Conservation (phyloP, 2,888 invertebrate genomes). For the Carterocephalus palaemon region DNA sequence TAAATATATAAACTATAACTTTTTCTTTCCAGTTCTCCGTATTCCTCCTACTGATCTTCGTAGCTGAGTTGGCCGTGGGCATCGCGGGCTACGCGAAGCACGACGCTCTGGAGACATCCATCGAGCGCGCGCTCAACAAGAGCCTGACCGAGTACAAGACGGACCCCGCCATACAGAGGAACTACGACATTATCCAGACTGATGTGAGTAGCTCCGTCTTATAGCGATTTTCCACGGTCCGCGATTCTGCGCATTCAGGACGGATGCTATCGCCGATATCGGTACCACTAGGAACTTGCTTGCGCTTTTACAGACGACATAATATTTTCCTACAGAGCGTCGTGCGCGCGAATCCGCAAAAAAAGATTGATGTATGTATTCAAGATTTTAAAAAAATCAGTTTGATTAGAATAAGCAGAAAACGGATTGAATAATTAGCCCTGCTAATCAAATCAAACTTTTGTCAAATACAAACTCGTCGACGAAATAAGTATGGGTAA, state of each 20-base stretch:
- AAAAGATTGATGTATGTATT: no score
- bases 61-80: slow-evolving; percentile 90
- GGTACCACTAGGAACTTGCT: no score
- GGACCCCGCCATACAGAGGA: slow-evolving; percentile 81
- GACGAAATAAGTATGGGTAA: no score
- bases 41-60: slow-evolving; percentile 87
- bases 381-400: no score
- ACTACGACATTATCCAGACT: slow-evolving; percentile 91
- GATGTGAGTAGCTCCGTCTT: slow-evolving; percentile 81
- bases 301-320: no score
- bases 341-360: no score
- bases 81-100: slow-evolving; percentile 89
- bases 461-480: no score
- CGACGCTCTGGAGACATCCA: slow-evolving; percentile 82
- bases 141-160: slow-evolving; percentile 84
- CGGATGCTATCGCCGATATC: background rate
- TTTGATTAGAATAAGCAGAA: no score
- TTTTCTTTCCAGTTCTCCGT: slow-evolving; percentile 81
- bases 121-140: slow-evolving; percentile 84
- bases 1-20: background rate
- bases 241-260: background rate
- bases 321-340: no score
- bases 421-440: no score
- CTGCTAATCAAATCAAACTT: no score
- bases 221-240: no score